Percentiles rank a stretch among this genome's conserved stretches.
phyloP scores from a whole-genome alignment of 1,140 invertebrate species.

The Megalopta genalis region DNA sequence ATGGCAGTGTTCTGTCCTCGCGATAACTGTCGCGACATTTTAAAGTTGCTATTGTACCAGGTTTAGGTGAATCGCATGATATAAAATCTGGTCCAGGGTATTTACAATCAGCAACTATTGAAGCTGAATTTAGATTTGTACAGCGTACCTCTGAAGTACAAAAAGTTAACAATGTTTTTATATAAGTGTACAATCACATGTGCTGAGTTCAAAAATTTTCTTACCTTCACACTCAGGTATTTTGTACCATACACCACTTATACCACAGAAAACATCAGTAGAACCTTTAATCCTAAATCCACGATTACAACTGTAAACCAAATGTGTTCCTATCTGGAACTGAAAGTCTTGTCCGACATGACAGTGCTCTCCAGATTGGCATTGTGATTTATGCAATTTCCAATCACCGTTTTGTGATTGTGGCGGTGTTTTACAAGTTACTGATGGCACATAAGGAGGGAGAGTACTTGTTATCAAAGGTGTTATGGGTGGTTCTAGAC shows the following conservation, averaged over 20 bases:
- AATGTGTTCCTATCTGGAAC: slow-evolving; percentile 63
- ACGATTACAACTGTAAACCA: slow-evolving; percentile 70
- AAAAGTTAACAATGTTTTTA: neutral
- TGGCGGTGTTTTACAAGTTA: slow-evolving; percentile 61
- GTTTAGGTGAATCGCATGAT: slow-evolving; percentile 58
- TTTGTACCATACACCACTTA: slow-evolving; percentile 66
- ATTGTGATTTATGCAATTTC: slow-evolving; percentile 66
- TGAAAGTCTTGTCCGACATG: slow-evolving; percentile 21
- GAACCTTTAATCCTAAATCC: slow-evolving; percentile 65
- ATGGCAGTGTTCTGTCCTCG: slow-evolving; percentile 52
- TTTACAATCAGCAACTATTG: slow-evolving; percentile 60
- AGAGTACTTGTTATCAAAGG: neutral
- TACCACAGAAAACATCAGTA: slow-evolving; percentile 65
- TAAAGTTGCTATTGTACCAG: slow-evolving; percentile 65
- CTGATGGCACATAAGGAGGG: neutral
- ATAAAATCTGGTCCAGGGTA: slow-evolving; percentile 49
- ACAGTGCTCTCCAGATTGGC: slow-evolving; percentile 57
- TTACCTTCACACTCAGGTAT: slow-evolving; percentile 70
- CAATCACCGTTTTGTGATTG: slow-evolving; percentile 71
- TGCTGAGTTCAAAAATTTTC: slow-evolving; percentile 23
- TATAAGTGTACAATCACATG: neutral
- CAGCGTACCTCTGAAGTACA: slow-evolving; percentile 71
- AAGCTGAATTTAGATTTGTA: slow-evolving; percentile 56
- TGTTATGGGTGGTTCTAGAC: neutral
- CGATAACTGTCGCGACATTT: slow-evolving; percentile 69